Base-by-base conservation (phyloP, 1,140 invertebrate genomes). In the Anoplophora glabripennis region DNA sequence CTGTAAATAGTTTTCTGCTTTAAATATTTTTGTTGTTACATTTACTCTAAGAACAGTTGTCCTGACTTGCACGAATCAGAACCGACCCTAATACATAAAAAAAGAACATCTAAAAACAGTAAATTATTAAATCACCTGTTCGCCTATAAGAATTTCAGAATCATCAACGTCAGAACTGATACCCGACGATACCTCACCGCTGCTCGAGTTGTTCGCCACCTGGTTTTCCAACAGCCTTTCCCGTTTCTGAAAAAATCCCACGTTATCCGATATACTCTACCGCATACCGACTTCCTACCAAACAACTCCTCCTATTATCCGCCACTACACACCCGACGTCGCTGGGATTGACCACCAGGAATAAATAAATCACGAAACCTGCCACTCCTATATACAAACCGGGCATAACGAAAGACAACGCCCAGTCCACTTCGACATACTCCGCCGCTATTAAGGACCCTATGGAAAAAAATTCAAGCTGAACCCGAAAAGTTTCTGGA, bases 341-440 rank as follows among this genome's bases (percentile, higher is more conserved):
- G 53, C 80, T 76, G 0, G 94, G 94, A 69, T 88, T 85, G 44
- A 89, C 84, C 0, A 90, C 86, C 11, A 98, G 77, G 72, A 97
- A 94, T 21, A 97, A 77, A 73, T 95, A 96, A 14, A 94, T 82
- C 0, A 94, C 44, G 58, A 94, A 84, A 10, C 93, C 94, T 11
- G 85, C 72, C 0, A 75, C 53, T 2, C 83, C 88, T 72, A 97
- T 96, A 45, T 95, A 88, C 9, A 88, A 75, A n/a, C 91, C 92
- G 5, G 96, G 96, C 46, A 96, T 85, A 37, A 96, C 88, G 74
- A 98, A 98, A 21, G 93, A 95, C 34, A 92, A 75, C 1, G 91
- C 88, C 96, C 96, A 99, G 74, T 94, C 86, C 0, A 73, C 78
- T 71, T 91, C 88, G 7, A 98, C 92, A 78, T 88, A 97, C 37